Conservation (phyloP, 2,797 vertebrate species). For the Centroberyx gerrardi region DNA sequence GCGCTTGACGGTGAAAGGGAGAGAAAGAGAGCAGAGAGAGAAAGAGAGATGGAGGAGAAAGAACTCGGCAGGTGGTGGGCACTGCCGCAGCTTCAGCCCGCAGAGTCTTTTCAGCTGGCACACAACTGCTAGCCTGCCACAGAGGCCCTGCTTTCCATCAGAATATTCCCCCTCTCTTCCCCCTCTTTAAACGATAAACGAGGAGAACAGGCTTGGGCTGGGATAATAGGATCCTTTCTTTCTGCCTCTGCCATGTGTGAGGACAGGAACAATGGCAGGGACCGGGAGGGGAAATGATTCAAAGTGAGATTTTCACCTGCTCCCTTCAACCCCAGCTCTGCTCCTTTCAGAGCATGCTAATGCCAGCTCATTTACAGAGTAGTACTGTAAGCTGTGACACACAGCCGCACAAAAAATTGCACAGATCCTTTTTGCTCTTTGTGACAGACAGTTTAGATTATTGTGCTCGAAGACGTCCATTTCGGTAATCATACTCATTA, state of each 20-base stretch:
- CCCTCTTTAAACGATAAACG: slow-evolving; percentile 84
- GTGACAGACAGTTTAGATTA: slow-evolving; percentile 78
- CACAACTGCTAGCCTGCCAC: slow-evolving; percentile 84
- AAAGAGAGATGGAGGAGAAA: slow-evolving; percentile 81
- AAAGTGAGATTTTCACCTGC: slow-evolving; percentile 87
- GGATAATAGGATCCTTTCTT: slow-evolving; percentile 87
- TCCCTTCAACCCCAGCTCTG: slow-evolving; percentile 75
- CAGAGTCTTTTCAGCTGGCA: slow-evolving; percentile 87
- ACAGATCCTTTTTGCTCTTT: slow-evolving; percentile 58
- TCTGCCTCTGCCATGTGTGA: slow-evolving; percentile 83
- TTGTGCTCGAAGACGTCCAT: slow-evolving; percentile 72
- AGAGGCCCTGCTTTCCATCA: slow-evolving; percentile 85
- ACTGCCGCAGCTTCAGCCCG: slow-evolving; percentile 83
- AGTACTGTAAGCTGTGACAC: slow-evolving; percentile 79
- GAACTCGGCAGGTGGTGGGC: slow-evolving; percentile 89
- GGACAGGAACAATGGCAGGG: slow-evolving; percentile 80
- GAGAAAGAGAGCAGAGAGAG: slow-evolving; percentile 69
- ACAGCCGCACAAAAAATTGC: slow-evolving; percentile 53
- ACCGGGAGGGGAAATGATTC: slow-evolving; percentile 85
- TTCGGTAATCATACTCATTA: slow-evolving; percentile 81
- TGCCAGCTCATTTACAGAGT: slow-evolving; percentile 81
- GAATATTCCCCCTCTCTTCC: slow-evolving; percentile 83
- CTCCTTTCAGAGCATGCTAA: slow-evolving; percentile 85
- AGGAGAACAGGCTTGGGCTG: slow-evolving; percentile 86
- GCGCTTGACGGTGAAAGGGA: slow-evolving; percentile 78